Evolutionary conservation across 2,113 vertebrate genomes (phyloP).

Genomic region (Rhea pennata): DNA sequence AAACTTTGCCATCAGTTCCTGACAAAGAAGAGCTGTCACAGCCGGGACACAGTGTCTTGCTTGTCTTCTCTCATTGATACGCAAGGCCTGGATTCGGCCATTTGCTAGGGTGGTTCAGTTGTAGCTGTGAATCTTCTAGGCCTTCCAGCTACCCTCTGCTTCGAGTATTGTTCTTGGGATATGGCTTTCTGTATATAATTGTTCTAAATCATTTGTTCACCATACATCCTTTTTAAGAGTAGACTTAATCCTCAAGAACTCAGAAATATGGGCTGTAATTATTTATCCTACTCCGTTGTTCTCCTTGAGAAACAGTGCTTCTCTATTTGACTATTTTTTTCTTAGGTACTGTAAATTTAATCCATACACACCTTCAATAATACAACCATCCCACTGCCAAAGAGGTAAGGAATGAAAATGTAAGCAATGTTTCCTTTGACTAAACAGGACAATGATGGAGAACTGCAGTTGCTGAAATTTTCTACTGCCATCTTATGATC

Average conservation of each 20-base stretch:
- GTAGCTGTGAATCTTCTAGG: background rate
- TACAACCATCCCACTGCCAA: background rate
- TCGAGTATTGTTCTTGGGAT: slow-evolving; percentile 24
- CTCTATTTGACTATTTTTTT: slow-evolving; percentile 2
- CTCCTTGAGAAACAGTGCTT: background rate
- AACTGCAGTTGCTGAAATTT: background rate
- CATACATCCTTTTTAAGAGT: background rate
- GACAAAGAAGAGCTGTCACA: slow-evolving; percentile 19
- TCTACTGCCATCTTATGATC: background rate
- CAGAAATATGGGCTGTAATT: background rate
- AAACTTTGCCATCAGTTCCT: slow-evolving; percentile 37
- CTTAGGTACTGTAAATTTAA: slow-evolving; percentile 5
- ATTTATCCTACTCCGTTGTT: background rate
- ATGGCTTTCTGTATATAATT: background rate
- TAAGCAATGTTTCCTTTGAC: background rate
- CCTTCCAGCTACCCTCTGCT: background rate
- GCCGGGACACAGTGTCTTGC: slow-evolving; percentile 44
- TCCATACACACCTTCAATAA: background rate
- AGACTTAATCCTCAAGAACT: background rate
- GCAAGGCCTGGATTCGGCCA: slow-evolving; percentile 10
- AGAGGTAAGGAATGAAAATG: background rate
- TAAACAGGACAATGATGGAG: background rate
- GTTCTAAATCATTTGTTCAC: slow-evolving; percentile 27
- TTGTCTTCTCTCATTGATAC: slow-evolving; percentile 36
- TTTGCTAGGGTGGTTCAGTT: background rate